phyloP scores from a whole-genome alignment of 2,113 vertebrate genomes.

The Leptobrachium leishanense region DNA sequence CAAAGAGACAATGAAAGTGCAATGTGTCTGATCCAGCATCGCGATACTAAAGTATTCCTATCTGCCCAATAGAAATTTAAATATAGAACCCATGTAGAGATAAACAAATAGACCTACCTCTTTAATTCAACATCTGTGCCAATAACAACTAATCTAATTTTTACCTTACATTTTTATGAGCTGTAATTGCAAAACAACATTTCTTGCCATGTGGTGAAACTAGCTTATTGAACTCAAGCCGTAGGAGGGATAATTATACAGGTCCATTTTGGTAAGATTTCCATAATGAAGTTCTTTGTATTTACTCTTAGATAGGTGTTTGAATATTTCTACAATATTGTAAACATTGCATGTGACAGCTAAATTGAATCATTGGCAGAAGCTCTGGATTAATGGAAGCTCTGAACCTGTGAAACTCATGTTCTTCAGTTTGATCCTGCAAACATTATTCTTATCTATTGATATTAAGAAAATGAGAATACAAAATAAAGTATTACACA shows the following conservation, averaged over 20 bases:
- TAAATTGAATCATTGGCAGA: slow-evolving; percentile 32
- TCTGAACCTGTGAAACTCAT: neutral
- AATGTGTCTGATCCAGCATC: slow-evolving; percentile 35
- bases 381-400: slow-evolving; percentile 8
- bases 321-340: slow-evolving; percentile 45
- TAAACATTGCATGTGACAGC: slow-evolving; percentile 44
- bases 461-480: slow-evolving; percentile 26
- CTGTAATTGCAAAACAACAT: slow-evolving; percentile 50
- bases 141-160: slow-evolving; percentile 51
- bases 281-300: slow-evolving; percentile 49
- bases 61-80: slow-evolving; percentile 43
- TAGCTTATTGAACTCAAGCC: slow-evolving; percentile 50
- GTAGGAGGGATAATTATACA: slow-evolving; percentile 49
- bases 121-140: slow-evolving; percentile 49
- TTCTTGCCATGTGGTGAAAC: slow-evolving; percentile 50
- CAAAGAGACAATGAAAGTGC: slow-evolving; percentile 8
- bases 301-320: slow-evolving; percentile 42
- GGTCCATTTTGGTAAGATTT: slow-evolving; percentile 48
- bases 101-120: slow-evolving; percentile 48
- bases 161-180: slow-evolving; percentile 51
- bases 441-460: slow-evolving; percentile 23
- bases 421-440: slow-evolving; percentile 10
- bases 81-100: slow-evolving; percentile 47
- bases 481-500: neutral
- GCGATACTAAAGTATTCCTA: slow-evolving; percentile 28